Evolutionary conservation across 2,113 vertebrate species (phyloP), one percentile per base, ranked within the genome.

Genomic region (Anguilla rostrata): DNA sequence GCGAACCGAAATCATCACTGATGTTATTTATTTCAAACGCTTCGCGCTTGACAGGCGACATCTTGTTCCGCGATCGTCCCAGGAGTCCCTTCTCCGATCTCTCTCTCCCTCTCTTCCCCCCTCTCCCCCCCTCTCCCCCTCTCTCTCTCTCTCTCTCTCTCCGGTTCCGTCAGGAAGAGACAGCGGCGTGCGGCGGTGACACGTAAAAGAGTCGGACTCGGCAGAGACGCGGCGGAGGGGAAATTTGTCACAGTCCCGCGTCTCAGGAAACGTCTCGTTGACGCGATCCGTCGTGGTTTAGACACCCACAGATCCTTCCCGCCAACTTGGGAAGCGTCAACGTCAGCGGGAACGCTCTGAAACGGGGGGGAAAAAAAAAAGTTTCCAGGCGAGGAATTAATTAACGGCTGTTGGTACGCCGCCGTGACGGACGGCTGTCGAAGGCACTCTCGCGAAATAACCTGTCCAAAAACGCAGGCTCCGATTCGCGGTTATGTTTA

Each of bases 1-100:
- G 94, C 94, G 94, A 95, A 94, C 93, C 93, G 91, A 95, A 95
- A 95, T 95, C 94, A 95, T 94, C 94, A 94, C 93, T 94, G 95
- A 95, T 95, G 95, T 95, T 96, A 95, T 96, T 95, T 95, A 95
- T 95, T 95, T 95, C 94, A 95, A 95, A 95, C 92, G 93, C 89
- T 94, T 89, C 91, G 86, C 91, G 89, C 93, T 95, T 95, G 95
- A 96, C 95, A 96, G 94, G 92, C 94, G 92, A 95, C 95, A 95
- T 96, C 95, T 96, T 96, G 95, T 95, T 96, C 92, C 87, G 89
- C 88, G 90, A 88, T 56, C 87, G 91, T 96, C 95, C 93, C 94
- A 88, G 81, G 95, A 93, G 94, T 91, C 90, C 34, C 91, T 84
- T 75, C 83, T 66, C 60, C 60, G 20, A 20, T 66, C 60, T 66